phyloP scores from a whole-genome alignment of 2,888 invertebrate species.

The Drosophila flavopinicola region DNA sequence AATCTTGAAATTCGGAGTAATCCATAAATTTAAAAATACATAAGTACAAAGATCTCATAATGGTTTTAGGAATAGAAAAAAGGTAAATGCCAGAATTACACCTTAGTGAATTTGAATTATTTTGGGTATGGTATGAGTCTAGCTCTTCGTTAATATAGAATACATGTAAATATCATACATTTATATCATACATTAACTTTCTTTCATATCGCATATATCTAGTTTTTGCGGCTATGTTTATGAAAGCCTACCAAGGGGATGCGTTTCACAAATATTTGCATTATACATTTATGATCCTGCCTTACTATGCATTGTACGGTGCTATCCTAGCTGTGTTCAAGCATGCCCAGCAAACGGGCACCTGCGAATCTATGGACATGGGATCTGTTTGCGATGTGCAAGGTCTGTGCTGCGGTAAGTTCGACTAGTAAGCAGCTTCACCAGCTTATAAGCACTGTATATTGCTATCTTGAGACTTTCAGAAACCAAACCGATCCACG shows the following conservation, averaged over 20 bases:
- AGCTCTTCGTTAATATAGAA: too few species aligned
- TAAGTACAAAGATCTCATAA: too few species aligned
- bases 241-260: rapidly evolving
- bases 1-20: too few species aligned
- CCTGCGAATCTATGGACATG: neutral
- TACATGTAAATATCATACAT: neutral
- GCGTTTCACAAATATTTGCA: neutral
- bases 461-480: too few species aligned
- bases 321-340: neutral
- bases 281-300: conserved; percentile 18
- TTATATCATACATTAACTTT: too few species aligned
- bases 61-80: too few species aligned
- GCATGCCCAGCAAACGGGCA: neutral
- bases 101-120: too few species aligned
- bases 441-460: too few species aligned
- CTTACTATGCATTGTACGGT: conserved; percentile 24
- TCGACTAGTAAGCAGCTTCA: too few species aligned
- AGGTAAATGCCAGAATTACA: too few species aligned
- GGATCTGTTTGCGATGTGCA: neutral
- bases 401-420: neutral
- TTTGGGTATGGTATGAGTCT: too few species aligned
- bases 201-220: neutral
- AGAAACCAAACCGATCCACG: neutral
- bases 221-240: conserved; percentile 9
- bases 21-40: too few species aligned